These are phyloP conservation scores for Tyrannus savana DNA, from an alignment of 2,113 vertebrate species.

Conservation along the genomic window DNA sequence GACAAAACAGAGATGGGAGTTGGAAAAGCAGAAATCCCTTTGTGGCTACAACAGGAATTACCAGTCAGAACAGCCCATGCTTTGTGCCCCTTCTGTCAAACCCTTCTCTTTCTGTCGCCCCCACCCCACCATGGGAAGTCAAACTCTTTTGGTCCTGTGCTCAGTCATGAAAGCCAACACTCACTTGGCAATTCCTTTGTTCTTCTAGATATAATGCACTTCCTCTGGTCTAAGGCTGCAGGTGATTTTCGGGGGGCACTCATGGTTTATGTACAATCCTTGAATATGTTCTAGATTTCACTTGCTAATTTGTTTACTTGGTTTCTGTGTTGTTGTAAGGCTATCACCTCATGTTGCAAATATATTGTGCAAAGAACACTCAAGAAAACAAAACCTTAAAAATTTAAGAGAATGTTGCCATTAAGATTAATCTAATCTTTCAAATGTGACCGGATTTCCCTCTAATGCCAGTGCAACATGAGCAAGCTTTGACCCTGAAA, in stretches of 20 bases:
- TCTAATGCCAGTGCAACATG: not conserved
- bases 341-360: not conserved
- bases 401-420: not conserved
- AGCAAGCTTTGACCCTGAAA: not conserved
- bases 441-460: not conserved
- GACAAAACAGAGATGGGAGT: not conserved
- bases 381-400: not conserved
- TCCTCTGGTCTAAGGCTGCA: not conserved
- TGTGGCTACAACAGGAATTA: not conserved
- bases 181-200: not conserved
- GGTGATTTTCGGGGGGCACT: not conserved
- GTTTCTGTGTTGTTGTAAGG: not conserved
- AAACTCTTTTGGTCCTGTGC: not conserved
- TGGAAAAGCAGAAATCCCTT: not conserved
- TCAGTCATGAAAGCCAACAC: not conserved
- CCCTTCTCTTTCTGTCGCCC: not conserved
- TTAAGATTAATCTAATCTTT: not conserved
- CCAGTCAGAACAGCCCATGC: not conserved
- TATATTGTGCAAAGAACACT: not conserved
- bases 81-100: not conserved
- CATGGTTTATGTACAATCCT: not conserved
- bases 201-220: not conserved
- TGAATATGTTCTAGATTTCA: not conserved
- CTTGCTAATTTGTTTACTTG: not conserved
- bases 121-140: fast-evolving